These are phyloP conservation scores for Rhysida immarginata DNA, from an alignment of 1,140 invertebrate species.

Conservation along the genomic window DNA sequence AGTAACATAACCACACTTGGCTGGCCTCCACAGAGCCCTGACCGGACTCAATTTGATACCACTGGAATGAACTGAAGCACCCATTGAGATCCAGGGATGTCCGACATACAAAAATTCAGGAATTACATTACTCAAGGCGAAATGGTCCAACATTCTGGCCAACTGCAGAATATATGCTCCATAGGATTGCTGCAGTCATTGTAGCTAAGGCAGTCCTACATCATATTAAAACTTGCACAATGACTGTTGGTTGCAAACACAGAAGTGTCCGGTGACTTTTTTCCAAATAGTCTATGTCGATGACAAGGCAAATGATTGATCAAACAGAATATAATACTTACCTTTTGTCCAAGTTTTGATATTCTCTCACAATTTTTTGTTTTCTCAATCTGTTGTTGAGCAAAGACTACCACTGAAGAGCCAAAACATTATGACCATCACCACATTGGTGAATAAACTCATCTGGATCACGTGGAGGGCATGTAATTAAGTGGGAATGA, in stretches of 20 bases:
- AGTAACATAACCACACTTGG: neutral
- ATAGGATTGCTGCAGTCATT: neutral
- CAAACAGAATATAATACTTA: too few species aligned
- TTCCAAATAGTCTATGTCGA: neutral
- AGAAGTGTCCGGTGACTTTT: neutral
- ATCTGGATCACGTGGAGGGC: too few species aligned
- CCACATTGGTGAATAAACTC: too few species aligned
- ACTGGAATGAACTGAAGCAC: neutral
- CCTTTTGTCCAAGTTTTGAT: too few species aligned
- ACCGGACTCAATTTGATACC: neutral
- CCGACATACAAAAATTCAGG: neutral
- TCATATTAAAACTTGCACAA: neutral
- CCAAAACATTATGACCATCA: too few species aligned
- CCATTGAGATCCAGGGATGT: neutral
- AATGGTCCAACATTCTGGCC: neutral
- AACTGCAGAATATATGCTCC: neutral
- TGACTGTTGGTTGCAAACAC: neutral
- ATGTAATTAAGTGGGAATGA: too few species aligned
- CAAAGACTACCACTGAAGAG: too few species aligned
- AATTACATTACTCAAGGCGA: neutral
- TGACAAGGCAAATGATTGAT: too few species aligned
- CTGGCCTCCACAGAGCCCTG: neutral
- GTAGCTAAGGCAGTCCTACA: neutral
- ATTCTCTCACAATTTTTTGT: too few species aligned
- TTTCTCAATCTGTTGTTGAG: too few species aligned